A percentile compares a stretch with the other conserved stretches of the same genome.
Evolutionary conservation across 1,140 invertebrate species (phyloP).

Genomic region (Littorina saxatilis): DNA sequence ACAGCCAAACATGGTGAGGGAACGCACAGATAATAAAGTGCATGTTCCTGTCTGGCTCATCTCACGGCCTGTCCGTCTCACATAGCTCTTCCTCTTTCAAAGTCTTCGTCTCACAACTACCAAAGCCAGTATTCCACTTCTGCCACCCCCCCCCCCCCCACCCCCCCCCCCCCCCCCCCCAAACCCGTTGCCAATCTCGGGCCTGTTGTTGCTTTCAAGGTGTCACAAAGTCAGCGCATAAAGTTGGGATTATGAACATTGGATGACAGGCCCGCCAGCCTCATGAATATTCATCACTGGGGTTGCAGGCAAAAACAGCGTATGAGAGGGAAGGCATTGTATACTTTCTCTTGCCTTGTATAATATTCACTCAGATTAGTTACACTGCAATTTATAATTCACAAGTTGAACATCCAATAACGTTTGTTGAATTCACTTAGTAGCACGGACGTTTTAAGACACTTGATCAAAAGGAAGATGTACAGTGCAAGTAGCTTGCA

Average conservation of each 20-base stretch:
- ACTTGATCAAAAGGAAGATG: no score
- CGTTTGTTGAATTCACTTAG: no score
- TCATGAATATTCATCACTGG: constrained; percentile 12
- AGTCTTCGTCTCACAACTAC: no score
- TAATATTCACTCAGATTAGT: no score
- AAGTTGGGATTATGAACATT: constrained; percentile 16
- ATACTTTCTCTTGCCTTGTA: no score
- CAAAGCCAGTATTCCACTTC: no score
- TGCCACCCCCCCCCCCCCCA: not conserved
- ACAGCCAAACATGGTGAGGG: constrained; percentile 26
- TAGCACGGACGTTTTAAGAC: no score
- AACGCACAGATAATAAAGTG: constrained; percentile 9
- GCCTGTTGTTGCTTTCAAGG: not conserved
- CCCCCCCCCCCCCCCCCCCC: not conserved
- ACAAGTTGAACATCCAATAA: no score
- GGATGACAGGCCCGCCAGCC: constrained; percentile 20
- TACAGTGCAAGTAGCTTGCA: no score
- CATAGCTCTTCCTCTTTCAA: not conserved
- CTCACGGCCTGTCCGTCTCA: not conserved
- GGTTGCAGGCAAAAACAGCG: no score
- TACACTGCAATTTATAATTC: no score
- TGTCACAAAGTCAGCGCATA: constrained; percentile 5
- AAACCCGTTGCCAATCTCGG: not conserved
- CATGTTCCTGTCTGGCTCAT: not conserved
- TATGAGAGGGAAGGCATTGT: no score